These are phyloP conservation scores for Thymallus thymallus DNA, from an alignment of 2,113 vertebrate species.

Conservation along the genomic window DNA sequence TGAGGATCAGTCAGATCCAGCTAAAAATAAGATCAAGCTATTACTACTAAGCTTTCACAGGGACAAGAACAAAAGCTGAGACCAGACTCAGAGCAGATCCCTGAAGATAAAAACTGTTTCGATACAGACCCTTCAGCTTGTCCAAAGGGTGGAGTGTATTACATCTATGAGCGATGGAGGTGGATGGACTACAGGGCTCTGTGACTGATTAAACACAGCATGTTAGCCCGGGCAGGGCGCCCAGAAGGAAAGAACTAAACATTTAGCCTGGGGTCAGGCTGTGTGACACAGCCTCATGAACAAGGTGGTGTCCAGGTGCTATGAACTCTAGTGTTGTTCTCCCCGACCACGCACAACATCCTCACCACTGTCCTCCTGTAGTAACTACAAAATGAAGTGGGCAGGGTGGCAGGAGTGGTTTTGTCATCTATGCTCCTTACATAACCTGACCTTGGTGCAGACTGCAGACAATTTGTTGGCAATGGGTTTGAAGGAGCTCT, in stretches of 20 bases:
- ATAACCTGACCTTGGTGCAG: constrained; percentile 2
- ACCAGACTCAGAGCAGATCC: neutral
- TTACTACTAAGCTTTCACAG: neutral
- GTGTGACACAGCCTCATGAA: neutral
- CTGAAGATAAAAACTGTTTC: neutral
- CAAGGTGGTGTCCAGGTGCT: neutral
- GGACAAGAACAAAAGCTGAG: neutral
- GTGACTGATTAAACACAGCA: constrained; percentile 1
- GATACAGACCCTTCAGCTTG: neutral
- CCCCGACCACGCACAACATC: neutral
- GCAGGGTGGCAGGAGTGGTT: neutral
- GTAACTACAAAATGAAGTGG: neutral
- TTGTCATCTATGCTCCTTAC: neutral
- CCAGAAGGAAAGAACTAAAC: neutral
- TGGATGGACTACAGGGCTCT: neutral
- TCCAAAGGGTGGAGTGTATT: neutral
- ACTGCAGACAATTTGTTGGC: constrained; percentile 12
- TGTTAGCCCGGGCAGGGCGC: neutral
- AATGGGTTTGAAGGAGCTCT: neutral
- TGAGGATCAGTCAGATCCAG: neutral
- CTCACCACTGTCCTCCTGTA: neutral
- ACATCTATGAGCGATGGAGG: neutral
- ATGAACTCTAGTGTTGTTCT: neutral
- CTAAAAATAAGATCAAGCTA: neutral
- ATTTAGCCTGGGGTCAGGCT: neutral